Evolutionary conservation across 2,888 invertebrate genomes (phyloP).

Genomic region (Diachrysia chrysitis): DNA sequence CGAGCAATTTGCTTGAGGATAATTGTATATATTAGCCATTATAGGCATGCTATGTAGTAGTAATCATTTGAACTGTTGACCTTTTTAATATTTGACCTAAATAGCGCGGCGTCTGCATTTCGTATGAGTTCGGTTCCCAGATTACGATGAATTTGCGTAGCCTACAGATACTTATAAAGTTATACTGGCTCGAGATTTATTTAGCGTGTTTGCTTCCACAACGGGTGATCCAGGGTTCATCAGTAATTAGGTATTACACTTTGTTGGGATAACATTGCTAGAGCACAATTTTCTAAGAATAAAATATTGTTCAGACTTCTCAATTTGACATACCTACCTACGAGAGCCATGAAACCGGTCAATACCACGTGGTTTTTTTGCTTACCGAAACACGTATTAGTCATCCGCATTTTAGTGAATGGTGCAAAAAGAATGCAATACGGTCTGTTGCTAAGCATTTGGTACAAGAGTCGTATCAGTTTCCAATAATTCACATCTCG

Average conservation of each 20-base stretch:
- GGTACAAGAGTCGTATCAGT: slow-evolving; percentile 35
- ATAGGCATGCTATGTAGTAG: slow-evolving; percentile 2
- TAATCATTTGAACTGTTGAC: slow-evolving; percentile 20
- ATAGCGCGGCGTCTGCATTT: neutral
- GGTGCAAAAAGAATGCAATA: slow-evolving; percentile 13
- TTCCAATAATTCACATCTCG: slow-evolving; percentile 39
- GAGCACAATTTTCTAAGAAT: neutral
- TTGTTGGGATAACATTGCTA: neutral
- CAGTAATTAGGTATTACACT: neutral
- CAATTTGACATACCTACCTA: neutral
- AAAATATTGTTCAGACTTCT: neutral
- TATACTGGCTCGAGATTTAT: neutral
- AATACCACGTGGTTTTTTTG: neutral
- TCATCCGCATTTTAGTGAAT: neutral
- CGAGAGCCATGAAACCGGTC: neutral
- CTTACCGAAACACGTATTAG: slow-evolving; percentile 14
- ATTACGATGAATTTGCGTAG: slow-evolving; percentile 17
- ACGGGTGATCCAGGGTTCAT: neutral
- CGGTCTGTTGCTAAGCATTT: slow-evolving; percentile 17
- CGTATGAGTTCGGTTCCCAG: slow-evolving; percentile 15
- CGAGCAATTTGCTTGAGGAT: neutral
- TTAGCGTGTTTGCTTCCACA: neutral
- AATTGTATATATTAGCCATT: slow-evolving; percentile 13
- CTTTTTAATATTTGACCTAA: slow-evolving; percentile 23
- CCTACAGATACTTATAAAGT: slow-evolving; percentile 22